Evolutionary conservation across 2,797 vertebrate species (phyloP), one percentile per base, ranked within the genome.

Genomic region (Anableps anableps): DNA sequence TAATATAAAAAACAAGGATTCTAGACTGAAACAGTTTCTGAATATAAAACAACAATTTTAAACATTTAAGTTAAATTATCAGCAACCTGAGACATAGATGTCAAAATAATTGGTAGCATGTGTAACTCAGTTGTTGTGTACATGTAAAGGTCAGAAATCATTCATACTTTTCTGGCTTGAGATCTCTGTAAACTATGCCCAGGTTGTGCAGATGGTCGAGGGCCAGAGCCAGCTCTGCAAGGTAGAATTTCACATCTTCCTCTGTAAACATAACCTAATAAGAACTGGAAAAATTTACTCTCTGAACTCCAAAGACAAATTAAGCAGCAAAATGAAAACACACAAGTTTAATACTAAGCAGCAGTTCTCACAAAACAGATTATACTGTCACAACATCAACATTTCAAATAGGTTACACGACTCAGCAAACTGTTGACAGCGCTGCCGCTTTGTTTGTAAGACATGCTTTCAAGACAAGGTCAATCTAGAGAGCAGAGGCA

Each of bases 211-310:
- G 97, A 93, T 99, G 98, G 96, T 99, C 97, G 93, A 99, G 97
- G 95, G 98, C 98, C 95, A 99, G 97, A 93, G 97, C 97, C 96
- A 99, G 96, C 95, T 99, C 98, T 97, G 98, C 98, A 95, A 99
- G 97, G 97, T 99, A 99, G 97, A 99, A 99, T 97, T 99, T 99
- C 96, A 99, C 98, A 97, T 99, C 98, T 97, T 99, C 98, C 97
- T 99, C 98, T 97, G 98, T 99, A 98, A 99, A 99, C 97, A 99
- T 98, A 97, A 99, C 98, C 98, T 99, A 97, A 95, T 97, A 97
- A 97, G 97, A 98, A 98, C 97, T 97, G 96, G 96, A 98, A 96
- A 97, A 96, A 97, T 97, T 98, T 98, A 97, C 96, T 96, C 96
- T 97, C 97, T 96, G 96, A 96, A 96, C 95, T 96, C 94, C 90